These are phyloP conservation scores for Pedetes capensis DNA, from an alignment of 2,113 vertebrate genomes.

Conservation along the genomic window DNA sequence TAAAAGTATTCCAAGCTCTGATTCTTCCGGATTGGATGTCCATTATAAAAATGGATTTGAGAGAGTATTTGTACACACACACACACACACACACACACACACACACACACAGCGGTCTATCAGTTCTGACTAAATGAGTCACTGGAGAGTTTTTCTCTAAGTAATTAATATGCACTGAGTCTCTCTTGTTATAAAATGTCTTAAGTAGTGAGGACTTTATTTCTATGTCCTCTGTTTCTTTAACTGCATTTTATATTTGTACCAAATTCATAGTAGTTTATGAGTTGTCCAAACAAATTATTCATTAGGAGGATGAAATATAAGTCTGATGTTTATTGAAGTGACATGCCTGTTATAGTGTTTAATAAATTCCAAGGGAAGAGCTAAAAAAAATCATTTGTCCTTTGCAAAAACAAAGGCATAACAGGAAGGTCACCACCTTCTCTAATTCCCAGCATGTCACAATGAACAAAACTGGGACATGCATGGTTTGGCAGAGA, in stretches of 20 bases:
- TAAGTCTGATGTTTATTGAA: background rate
- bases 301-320: background rate
- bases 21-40: background rate
- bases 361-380: background rate
- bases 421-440: background rate
- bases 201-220: constrained; percentile 27
- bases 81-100: no score
- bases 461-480: background rate
- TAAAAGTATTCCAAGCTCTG: constrained; percentile 25
- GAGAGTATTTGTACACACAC: background rate
- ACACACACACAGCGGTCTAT: constrained; percentile 17
- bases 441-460: background rate
- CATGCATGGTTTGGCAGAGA: background rate
- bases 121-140: background rate
- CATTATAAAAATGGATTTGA: constrained; percentile 51
- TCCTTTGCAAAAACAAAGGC: background rate
- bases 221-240: constrained; percentile 26
- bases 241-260: constrained; percentile 40
- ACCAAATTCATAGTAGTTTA: background rate
- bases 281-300: constrained; percentile 53
- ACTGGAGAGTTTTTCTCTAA: constrained; percentile 20
- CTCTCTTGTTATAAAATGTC: background rate
- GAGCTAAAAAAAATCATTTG: background rate
- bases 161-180: background rate
- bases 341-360: background rate